Base-by-base conservation (phyloP, 2,888 invertebrate species). In the Caenorhabditis sp. region DNA sequence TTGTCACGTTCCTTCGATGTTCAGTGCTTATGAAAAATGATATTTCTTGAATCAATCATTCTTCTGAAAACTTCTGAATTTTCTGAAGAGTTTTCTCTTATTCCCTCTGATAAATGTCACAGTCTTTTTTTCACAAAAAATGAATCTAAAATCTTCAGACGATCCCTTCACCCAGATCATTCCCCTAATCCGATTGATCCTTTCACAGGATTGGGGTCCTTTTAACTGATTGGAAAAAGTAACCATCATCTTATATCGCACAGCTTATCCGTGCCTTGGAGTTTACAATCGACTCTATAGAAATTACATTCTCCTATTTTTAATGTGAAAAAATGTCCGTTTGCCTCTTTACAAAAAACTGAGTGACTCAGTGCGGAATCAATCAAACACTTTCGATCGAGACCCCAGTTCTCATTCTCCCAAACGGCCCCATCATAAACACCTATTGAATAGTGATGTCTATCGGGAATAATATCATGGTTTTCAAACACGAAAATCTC, bases 331-430 rank as follows among this genome's bases (percentile, higher is more conserved):
- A 3, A 16, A 28, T 7, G 8, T 31, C n/a, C 31, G n/a, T n/a
- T 19, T 3, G 26, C 3, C 10, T 41, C 41, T 12, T 38, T 26
- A 10, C 44, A 22, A 41, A 41, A 19, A 7, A 7, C 38, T 14
- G 41, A 22, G n/a, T 63, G 63, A 63, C n/a, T 63, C 63, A 63
- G 24, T 63, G 28, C 26, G 41, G 26, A 59, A 47, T 63, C 44
- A 63, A 63, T 63, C 63, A 63, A 47, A 44, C 41, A 61, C 44
- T 63, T 44, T 63, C 26, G 61, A 63, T 63, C 44, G 44, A 63
- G 44, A 63, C 44, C 63, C 63, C 63, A 16, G 31, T 49, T 28
- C 47, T 10, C 31, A 24, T 26, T 24, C n/a, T 31, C n/a, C n/a
- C 58, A 16, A 58, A 58, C 35, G 31, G 49, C 31, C 61, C 24